Evolutionary conservation across 2,888 invertebrate genomes (phyloP).

Genomic region (Ormyrus rosae): DNA sequence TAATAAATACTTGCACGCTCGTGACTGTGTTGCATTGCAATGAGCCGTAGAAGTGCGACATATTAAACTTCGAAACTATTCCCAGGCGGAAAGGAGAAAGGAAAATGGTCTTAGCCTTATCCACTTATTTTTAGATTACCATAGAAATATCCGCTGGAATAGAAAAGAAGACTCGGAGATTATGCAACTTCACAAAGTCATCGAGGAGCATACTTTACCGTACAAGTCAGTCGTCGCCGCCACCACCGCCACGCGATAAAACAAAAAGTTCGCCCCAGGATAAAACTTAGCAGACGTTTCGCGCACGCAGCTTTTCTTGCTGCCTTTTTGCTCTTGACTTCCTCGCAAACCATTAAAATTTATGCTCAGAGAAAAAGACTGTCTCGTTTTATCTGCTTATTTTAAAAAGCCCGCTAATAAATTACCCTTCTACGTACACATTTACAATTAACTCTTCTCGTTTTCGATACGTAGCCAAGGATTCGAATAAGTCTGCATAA

Average conservation of each 20-base stretch:
- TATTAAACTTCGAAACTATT: too few relatives aligned
- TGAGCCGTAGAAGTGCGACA: not conserved
- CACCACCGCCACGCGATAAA: conserved; percentile 17
- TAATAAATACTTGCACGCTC: too few relatives aligned
- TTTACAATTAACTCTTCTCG: too few relatives aligned
- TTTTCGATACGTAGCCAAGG: too few relatives aligned
- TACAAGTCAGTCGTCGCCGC: conserved; percentile 17
- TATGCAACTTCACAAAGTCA: conserved; percentile 52
- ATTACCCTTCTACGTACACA: too few relatives aligned
- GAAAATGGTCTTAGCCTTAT: conserved; percentile 49
- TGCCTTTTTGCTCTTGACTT: not conserved
- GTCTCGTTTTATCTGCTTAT: too few relatives aligned
- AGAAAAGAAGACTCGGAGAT: conserved; percentile 36
- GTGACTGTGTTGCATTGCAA: not conserved
- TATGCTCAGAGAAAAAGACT: not conserved
- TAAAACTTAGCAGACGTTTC: conserved; percentile 39
- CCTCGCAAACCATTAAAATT: conserved; percentile 29
- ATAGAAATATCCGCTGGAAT: not conserved
- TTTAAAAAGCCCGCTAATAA: too few relatives aligned
- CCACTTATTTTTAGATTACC: conserved; percentile 52
- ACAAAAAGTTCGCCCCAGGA: conserved; percentile 42
- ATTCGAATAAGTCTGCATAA: too few relatives aligned
- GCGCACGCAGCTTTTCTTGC: not conserved
- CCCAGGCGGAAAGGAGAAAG: too few relatives aligned
- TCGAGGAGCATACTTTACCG: conserved; percentile 40